Evolutionary conservation across 1,140 invertebrate genomes (phyloP), one percentile per base, ranked within the genome.

Genomic region (Dinothrombium tinctorium): DNA sequence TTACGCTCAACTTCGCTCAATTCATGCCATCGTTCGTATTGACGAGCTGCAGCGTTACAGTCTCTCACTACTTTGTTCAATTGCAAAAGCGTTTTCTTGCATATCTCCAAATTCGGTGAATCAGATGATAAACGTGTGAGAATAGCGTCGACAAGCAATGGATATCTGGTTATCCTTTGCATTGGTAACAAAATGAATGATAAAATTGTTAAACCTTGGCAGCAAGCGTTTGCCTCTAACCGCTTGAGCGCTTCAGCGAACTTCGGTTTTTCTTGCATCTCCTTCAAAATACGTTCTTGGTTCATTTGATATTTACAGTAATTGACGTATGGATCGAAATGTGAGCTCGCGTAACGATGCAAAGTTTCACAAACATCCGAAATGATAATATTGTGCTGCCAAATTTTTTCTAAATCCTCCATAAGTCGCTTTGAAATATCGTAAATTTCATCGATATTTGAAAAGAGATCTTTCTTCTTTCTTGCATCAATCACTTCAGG

Each of bases 151-250:
- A 89, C 63, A 31, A 95, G 67, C 33, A 94, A 66, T n/a, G 87
- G 87, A 54, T 90, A 65, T 33, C 87, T 69, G 0, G 86, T 94
- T 37, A 92, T 76, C 43, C 89, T 65, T 61, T 95, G 87, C 84
- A 94, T 92, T n/a, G 87, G 89, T 49, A 94, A 63, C 74, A 94
- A 79, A 42, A 94, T 65, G 60, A 94, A 94, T 33, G 84, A 92
- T 57, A 83, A 76, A 50, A 95, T 66, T 23, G 75, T 74, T 8
- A 94, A 65, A 36, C 72, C 70, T 54, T 89, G 84, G 54, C 84
- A 92, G 7, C 70, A 68, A 0, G 76, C 68, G 55, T 71, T 72
- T n/a, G 64, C 61, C 62, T 94, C 83, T 40, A 92, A 62, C 32
- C 71, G 62, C 25, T 65, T 65, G 5, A 87, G 58, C 6, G 69